A percentile compares a stretch with the other conserved stretches of the same genome.
Conservation (phyloP, 1,140 invertebrate genomes). For the Drosophila rufa region DNA sequence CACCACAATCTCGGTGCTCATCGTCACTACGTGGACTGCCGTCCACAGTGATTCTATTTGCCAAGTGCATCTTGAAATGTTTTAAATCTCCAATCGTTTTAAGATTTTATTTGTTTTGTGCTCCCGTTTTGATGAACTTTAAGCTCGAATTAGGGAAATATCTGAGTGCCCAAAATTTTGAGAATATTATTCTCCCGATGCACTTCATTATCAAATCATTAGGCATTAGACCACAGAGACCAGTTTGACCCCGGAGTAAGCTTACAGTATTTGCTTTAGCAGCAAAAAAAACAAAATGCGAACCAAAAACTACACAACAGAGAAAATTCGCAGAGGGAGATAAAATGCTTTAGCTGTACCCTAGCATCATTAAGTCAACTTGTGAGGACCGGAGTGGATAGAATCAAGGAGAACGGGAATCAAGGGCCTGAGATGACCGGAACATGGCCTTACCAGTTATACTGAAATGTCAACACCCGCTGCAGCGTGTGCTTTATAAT, state of each 20-base stretch:
- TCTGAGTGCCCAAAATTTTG: not conserved
- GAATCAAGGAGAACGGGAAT: not conserved
- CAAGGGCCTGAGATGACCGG: not conserved
- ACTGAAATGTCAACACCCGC: constrained; percentile 49
- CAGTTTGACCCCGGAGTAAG: constrained; percentile 4
- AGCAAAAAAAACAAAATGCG: constrained; percentile 27
- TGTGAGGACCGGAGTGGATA: constrained; percentile 10
- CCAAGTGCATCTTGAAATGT: constrained; percentile 10
- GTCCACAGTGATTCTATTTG: too few species aligned
- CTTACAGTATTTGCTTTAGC: not conserved
- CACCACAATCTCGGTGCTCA: too few species aligned
- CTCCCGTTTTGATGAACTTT: constrained; percentile 3
- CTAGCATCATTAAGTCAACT: constrained; percentile 71
- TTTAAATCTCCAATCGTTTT: constrained; percentile 32
- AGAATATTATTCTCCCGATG: not conserved
- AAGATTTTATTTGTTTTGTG: constrained; percentile 27
- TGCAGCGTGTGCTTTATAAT: too few species aligned
- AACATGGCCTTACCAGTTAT: constrained; percentile 69
- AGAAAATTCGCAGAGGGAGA: constrained; percentile 6
- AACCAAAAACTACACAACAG: constrained; percentile 49
- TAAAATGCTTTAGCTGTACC: constrained; percentile 25
- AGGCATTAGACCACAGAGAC: constrained; percentile 55
- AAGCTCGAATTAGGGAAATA: constrained; percentile 3
- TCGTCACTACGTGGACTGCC: too few species aligned
- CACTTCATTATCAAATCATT: constrained; percentile 67